Base-by-base conservation (phyloP, 1,140 invertebrate species). In the Geopemphigus sp. region DNA sequence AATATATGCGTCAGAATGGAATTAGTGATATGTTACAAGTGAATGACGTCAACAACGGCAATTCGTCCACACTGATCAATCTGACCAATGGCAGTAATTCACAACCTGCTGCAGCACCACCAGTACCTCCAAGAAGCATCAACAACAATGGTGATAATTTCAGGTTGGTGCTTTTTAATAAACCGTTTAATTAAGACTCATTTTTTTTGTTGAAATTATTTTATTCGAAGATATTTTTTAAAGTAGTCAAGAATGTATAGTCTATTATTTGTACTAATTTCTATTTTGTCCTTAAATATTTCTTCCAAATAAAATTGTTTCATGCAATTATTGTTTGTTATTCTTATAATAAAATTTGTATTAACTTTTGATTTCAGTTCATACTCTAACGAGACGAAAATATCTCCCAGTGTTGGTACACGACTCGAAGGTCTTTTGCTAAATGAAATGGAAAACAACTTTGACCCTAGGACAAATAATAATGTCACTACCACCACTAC, bases 391-490 rank as follows among this genome's bases (percentile, higher is more conserved):
- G 73, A 78, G 14, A 50, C 15, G 15, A 81, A 53, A 64, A 32
- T 72, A 32, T 80, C 68, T 50, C 91, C 92, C 80, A 86, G 89
- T 32, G 90, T 93, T 61, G 93, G 92, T 68, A 91, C 92, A 10
- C 92, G 93, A 86, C 86, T 94, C 80, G 93, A 95, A 85, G 94
- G 93, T 81, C 86, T 95, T 39, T 84, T 95, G 1, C 88, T 96
- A 82, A 92, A 94, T 84, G 92, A 94, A 84, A 91, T 93, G 59
- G 92, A 94, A 83, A 87, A 88, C 82, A 88, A 91, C 85, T 94
- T 94, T 83, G 92, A 94, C 86, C 92, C 92, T 10, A 87, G 92
- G 59, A 92, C 91, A 61, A 66, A 57, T 45, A 59, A 29, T 61
- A 61, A 15, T 54, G n/a, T n/a, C n/a, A 59, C 2, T 54, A 8